These are phyloP conservation scores for Aphelinus atriplicis DNA, from an alignment of 1,140 invertebrate species.

Conservation along the genomic window DNA sequence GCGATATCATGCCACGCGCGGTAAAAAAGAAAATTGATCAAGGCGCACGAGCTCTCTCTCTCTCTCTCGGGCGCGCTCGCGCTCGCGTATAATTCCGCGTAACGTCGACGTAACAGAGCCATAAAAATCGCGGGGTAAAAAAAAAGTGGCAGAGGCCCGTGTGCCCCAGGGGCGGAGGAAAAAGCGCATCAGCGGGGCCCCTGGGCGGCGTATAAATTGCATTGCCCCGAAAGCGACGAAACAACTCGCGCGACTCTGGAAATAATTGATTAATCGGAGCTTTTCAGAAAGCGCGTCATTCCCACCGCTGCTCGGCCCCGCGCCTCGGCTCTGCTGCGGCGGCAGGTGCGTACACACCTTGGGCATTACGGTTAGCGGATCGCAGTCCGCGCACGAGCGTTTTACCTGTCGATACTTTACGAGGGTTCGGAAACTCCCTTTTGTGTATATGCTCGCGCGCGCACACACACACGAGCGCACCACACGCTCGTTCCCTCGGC, in stretches of 20 bases:
- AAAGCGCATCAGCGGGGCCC: background rate
- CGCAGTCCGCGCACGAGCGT: background rate
- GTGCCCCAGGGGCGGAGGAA: background rate
- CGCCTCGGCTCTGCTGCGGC: background rate
- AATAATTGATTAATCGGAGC: conserved; percentile 38
- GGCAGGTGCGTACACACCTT: conserved; percentile 22
- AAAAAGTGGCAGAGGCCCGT: background rate
- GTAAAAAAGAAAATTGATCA: conserved; percentile 29
- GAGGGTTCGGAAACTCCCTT: conserved; percentile 18
- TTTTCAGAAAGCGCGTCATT: conserved; percentile 17
- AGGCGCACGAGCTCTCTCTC: background rate
- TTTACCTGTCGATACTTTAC: conserved; percentile 38
- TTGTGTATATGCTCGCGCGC: background rate
- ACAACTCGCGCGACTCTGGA: conserved; percentile 2
- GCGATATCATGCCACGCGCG: background rate
- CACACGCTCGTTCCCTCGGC: background rate
- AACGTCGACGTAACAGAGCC: conserved; percentile 35
- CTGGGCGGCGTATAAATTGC: conserved; percentile 19
- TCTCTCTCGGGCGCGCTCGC: background rate
- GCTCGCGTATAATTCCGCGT: conserved; percentile 31
- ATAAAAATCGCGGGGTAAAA: conserved; percentile 38
- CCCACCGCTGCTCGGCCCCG: background rate
- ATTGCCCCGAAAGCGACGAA: conserved; percentile 21
- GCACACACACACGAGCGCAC: no score
- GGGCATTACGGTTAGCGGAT: conserved; percentile 23